Percentiles rank a stretch among this genome's conserved stretches.
phyloP scores from a whole-genome alignment of 2,888 invertebrate species.

The Thalpophila matura region DNA sequence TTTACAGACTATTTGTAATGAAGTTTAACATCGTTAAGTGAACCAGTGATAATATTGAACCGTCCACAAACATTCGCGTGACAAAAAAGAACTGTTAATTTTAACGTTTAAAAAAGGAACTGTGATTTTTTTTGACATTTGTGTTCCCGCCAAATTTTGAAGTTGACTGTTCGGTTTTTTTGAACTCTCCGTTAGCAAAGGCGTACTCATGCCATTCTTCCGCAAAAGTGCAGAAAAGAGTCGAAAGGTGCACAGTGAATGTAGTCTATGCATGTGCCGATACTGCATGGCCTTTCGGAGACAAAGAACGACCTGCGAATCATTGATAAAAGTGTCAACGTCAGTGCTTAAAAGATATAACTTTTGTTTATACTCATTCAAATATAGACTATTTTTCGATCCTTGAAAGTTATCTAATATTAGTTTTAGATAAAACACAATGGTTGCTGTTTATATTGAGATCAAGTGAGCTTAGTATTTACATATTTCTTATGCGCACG shows the following conservation, averaged over 20 bases:
- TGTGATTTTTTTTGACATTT: constrained; percentile 29
- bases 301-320: constrained; percentile 80
- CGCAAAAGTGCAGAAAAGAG: constrained; percentile 76
- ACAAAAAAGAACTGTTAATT: constrained; percentile 22
- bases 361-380: constrained; percentile 86
- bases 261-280: constrained; percentile 80
- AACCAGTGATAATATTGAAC: constrained; percentile 39
- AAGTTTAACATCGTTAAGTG: constrained; percentile 68
- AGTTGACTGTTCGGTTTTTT: constrained; percentile 48
- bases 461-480: constrained; percentile 55
- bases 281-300: constrained; percentile 82
- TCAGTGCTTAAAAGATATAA: constrained; percentile 85
- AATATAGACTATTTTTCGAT: constrained; percentile 80
- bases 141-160: constrained; percentile 42
- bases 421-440: constrained; percentile 58
- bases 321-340: constrained; percentile 82
- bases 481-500: constrained; percentile 19
- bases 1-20: constrained; percentile 87
- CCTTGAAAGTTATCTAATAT: constrained; percentile 64
- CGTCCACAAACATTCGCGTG: constrained; percentile 9
- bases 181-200: constrained; percentile 67
- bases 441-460: constrained; percentile 48
- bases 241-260: constrained; percentile 84
- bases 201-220: constrained; percentile 88
- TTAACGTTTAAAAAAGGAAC: constrained; percentile 18